Evolutionary conservation across 1,140 invertebrate genomes (phyloP).

Genomic region (Anastrepha obliqua): DNA sequence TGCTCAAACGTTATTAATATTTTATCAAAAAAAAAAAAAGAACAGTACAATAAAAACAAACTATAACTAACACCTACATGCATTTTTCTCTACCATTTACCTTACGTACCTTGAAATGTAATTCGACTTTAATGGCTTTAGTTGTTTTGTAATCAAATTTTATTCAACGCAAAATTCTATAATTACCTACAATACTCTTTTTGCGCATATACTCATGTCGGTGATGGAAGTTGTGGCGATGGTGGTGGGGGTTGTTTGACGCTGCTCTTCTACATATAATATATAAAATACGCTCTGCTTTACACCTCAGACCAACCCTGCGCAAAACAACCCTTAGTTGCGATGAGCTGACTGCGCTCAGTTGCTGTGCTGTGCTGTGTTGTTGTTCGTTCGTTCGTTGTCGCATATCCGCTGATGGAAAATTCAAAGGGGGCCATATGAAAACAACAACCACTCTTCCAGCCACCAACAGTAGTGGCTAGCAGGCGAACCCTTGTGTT

Average conservation of each 20-base stretch:
- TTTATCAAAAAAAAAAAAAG: too few relatives aligned
- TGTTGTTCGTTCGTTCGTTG: conserved; percentile 9
- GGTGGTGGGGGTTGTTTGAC: background rate
- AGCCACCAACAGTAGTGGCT: background rate
- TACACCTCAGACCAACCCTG: conserved; percentile 28
- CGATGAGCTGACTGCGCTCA: background rate
- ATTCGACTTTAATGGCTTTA: background rate
- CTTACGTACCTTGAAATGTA: background rate
- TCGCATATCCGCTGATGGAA: conserved; percentile 46
- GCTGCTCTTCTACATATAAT: background rate
- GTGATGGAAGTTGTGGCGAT: background rate
- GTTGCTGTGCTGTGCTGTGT: too few relatives aligned
- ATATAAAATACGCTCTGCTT: background rate
- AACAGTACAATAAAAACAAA: background rate
- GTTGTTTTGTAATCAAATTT: background rate
- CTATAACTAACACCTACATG: background rate
- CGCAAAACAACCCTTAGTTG: conserved; percentile 1
- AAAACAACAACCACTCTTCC: background rate
- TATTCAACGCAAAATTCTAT: background rate
- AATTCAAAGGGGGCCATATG: conserved; percentile 36
- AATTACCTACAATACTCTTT: background rate
- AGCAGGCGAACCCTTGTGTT: conserved; percentile 9
- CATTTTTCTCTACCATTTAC: background rate
- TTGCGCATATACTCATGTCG: background rate
- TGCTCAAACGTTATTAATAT: too few relatives aligned